These are phyloP conservation scores for Microtus pennsylvanicus DNA, from an alignment of 2,113 vertebrate species.

Conservation along the genomic window DNA sequence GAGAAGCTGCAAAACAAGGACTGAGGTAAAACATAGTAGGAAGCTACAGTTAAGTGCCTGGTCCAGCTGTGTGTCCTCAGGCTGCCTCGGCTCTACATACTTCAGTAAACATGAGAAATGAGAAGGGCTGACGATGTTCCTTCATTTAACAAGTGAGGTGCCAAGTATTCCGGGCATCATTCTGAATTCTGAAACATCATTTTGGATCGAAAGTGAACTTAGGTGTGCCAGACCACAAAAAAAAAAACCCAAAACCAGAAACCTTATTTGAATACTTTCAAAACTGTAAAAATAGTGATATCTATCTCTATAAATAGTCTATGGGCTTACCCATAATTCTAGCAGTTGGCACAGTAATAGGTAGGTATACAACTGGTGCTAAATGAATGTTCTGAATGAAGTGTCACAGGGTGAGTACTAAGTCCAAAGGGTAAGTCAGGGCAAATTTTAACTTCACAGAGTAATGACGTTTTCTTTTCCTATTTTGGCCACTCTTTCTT, in stretches of 20 bases:
- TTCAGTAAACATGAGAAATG: conserved; percentile 48
- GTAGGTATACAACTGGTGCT: neutral
- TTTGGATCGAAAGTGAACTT: conserved; percentile 41
- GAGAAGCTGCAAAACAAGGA: conserved; percentile 34
- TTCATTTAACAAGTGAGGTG: conserved; percentile 16
- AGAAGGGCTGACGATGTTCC: neutral
- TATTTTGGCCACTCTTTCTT: neutral
- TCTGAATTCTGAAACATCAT: conserved; percentile 11
- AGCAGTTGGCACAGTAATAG: conserved; percentile 18
- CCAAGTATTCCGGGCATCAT: neutral
- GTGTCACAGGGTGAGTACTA: conserved; percentile 40
- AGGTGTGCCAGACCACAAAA: neutral
- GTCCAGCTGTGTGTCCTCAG: neutral
- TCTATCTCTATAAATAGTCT: neutral
- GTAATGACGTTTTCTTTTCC: neutral
- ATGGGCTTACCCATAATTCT: conserved; percentile 5
- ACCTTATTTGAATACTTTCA: neutral
- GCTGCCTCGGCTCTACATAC: neutral
- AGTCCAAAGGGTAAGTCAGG: conserved; percentile 53
- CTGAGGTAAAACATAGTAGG: neutral
- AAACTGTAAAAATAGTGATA: conserved; percentile 37
- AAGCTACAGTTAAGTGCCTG: conserved; percentile 6
- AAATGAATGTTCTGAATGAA: conserved; percentile 58
- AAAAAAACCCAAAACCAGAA: neutral
- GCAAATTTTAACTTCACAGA: conserved; percentile 65